Percentiles rank a stretch among this genome's conserved stretches.
Conservation (phyloP, 2,888 invertebrate species). For the Phyto melanocephala region DNA sequence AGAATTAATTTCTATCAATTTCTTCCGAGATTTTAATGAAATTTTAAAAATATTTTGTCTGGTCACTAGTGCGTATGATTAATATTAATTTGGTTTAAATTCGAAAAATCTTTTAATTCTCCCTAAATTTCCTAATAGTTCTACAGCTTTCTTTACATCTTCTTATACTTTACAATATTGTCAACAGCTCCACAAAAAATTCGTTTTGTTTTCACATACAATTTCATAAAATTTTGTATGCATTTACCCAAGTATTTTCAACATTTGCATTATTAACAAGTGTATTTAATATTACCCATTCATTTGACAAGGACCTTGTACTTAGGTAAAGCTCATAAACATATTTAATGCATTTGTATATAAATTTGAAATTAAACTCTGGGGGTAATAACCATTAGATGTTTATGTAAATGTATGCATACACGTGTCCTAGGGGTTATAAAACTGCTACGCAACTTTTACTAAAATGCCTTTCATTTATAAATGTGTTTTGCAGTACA, state of each 20-base stretch:
- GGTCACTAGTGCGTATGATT: background rate
- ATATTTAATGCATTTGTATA: conserved; percentile 25
- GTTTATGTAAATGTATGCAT: background rate
- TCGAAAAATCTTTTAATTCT: background rate
- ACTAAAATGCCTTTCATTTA: background rate
- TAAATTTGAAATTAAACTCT: conserved; percentile 5
- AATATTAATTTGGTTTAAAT: background rate
- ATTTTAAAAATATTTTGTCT: no score
- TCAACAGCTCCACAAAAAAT: no score
- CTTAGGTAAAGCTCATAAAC: conserved; percentile 31
- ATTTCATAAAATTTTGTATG: background rate
- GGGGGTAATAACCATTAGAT: background rate
- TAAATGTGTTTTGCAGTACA: no score
- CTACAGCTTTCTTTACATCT: no score
- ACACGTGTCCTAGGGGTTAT: background rate
- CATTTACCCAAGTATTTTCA: background rate
- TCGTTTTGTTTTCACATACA: background rate
- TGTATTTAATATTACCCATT: conserved; percentile 32
- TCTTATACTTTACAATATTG: no score
- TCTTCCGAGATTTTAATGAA: no score
- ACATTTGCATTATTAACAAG: background rate
- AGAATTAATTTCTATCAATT: no score
- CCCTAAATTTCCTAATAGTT: no score
- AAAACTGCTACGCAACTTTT: background rate
- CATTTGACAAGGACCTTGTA: background rate